Evolutionary conservation across 2,888 invertebrate genomes (phyloP), one percentile per base, ranked within the genome.

Genomic region (Diaprepes abbreviatus): DNA sequence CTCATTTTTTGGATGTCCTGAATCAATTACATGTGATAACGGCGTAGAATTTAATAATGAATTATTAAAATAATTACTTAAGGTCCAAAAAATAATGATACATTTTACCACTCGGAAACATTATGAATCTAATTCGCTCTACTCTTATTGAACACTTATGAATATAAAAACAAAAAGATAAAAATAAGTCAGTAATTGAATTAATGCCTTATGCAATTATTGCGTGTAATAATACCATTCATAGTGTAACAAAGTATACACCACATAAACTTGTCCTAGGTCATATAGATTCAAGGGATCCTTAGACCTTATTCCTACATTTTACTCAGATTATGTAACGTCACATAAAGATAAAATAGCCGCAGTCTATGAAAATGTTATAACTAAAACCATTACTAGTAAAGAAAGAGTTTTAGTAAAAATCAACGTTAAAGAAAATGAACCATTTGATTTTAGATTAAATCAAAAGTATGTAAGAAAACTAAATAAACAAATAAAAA

Each of bases 41-140:
- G 63, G 63, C 10, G 33, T 12, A n/a, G 35, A 52, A 52, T 63
- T 45, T 54, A 52, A 54, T 2, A 63, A 63, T 52, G 36, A 35
- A 9, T n/a, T 21, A 2, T 12, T 50, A 17, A 63, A 54, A 63
- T 9, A 50, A 35, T n/a, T 35, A 35, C n/a, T 35, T n/a, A 35
- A 35, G n/a, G n/a, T n/a, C n/a, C 35, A 35, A n/a, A 35, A 35
- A 35, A 35, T 35, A 35, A n/a, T n/a, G 3, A 35, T 35, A n/a
- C 35, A 35, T 35, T 35, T 35, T n/a, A 35, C 35, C n/a, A 35
- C 35, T 3, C 35, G 10, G 9, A 35, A 35, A 10, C 35, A 35
- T 5, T 5, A 24, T 5, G 24, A 24, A 24, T 24, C 24, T 24
- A 24, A 24, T 5, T 24, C 24, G 5, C 24, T 24, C 24, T 3